phyloP scores from a whole-genome alignment of 1,140 invertebrate genomes.

The Macrobrachium nipponense region DNA sequence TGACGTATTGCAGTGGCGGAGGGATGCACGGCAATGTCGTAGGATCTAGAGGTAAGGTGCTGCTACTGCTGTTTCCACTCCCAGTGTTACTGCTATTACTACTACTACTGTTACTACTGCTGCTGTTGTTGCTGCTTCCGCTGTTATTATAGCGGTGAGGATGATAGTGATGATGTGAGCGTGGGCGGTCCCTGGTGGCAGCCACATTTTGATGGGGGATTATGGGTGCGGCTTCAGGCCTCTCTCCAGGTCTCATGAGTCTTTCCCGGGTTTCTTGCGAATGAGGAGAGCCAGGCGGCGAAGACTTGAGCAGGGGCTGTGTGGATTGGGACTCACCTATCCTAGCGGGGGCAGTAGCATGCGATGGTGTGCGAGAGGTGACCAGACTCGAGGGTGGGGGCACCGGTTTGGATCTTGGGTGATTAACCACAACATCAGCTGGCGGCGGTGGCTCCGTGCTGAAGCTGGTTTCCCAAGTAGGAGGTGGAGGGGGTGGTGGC shows the following conservation, averaged over 20 bases:
- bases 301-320: constrained; percentile 46
- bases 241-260: constrained; percentile 44
- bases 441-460: constrained; percentile 56
- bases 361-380: constrained; percentile 65
- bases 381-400: constrained; percentile 67
- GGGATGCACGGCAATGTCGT: constrained; percentile 67
- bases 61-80: constrained; percentile 68
- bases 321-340: constrained; percentile 55
- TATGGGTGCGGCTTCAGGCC: constrained; percentile 47
- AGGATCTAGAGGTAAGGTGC: constrained; percentile 71
- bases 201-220: constrained; percentile 48
- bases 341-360: constrained; percentile 31
- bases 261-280: constrained; percentile 47
- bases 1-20: constrained; percentile 64
- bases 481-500: constrained; percentile 49
- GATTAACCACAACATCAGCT: constrained; percentile 8
- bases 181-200: constrained; percentile 67
- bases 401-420: constrained; percentile 64
- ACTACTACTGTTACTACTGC: constrained; percentile 62
- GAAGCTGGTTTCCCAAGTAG: constrained; percentile 65
- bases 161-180: constrained; percentile 66
- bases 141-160: constrained; percentile 61
- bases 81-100: constrained; percentile 65
- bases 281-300: constrained; percentile 48
- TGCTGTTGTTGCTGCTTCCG: constrained; percentile 62